Conservation (phyloP, 2,113 vertebrate species). For the Periophthalmus modestus region DNA sequence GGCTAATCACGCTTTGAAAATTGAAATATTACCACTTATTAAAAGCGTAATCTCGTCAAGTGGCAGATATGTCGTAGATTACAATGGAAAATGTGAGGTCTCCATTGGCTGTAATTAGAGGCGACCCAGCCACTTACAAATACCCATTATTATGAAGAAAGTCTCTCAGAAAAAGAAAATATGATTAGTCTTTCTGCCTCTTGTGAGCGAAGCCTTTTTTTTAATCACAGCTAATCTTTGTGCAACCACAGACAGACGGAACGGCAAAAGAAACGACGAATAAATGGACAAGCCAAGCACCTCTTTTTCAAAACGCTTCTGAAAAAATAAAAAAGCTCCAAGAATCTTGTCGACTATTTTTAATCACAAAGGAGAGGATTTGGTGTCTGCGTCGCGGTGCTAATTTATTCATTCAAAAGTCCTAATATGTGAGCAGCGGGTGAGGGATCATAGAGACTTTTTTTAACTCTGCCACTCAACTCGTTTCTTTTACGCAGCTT, state of each 20-base stretch:
- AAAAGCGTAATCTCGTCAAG: slow-evolving; percentile 60
- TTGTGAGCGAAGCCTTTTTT: slow-evolving; percentile 30
- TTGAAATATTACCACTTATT: slow-evolving; percentile 64
- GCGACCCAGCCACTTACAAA: slow-evolving; percentile 57
- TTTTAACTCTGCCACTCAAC: slow-evolving; percentile 31
- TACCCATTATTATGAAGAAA: slow-evolving; percentile 61
- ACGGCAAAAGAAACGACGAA: slow-evolving; percentile 48
- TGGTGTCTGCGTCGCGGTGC: slow-evolving; percentile 49
- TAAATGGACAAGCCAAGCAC: slow-evolving; percentile 35
- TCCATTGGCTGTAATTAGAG: slow-evolving; percentile 63
- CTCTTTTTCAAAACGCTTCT: slow-evolving; percentile 31
- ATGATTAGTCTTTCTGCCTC: slow-evolving; percentile 51
- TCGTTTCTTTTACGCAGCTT: slow-evolving; percentile 28
- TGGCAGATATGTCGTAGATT: slow-evolving; percentile 50
- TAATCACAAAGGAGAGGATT: slow-evolving; percentile 65
- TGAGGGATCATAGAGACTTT: slow-evolving; percentile 55
- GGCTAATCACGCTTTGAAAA: slow-evolving; percentile 53
- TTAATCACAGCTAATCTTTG: slow-evolving; percentile 60
- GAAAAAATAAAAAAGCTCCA: slow-evolving; percentile 40
- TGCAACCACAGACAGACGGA: slow-evolving; percentile 43
- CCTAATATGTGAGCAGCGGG: slow-evolving; percentile 59
- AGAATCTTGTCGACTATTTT: slow-evolving; percentile 54
- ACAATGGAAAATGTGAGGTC: slow-evolving; percentile 48
- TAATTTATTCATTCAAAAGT: slow-evolving; percentile 72
- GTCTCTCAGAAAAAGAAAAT: slow-evolving; percentile 50